phyloP scores from a whole-genome alignment of 1,140 invertebrate genomes.

The Plutomurus gul region DNA sequence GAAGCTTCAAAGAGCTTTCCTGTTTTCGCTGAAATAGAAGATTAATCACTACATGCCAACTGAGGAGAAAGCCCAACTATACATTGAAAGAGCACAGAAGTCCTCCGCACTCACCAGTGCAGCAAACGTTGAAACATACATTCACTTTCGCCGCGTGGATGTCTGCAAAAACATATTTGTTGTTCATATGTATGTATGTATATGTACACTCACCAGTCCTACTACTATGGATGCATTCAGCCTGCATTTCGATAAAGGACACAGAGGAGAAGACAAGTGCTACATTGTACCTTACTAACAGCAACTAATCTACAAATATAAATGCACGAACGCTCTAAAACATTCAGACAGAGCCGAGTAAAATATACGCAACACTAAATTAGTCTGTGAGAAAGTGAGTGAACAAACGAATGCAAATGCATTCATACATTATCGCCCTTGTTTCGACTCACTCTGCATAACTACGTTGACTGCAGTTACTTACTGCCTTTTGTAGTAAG shows the following conservation, averaged over 20 bases:
- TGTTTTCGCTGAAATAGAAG: conserved; percentile 5
- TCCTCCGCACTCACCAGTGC: neutral
- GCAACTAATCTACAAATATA: neutral
- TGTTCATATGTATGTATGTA: no score
- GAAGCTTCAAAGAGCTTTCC: conserved; percentile 13
- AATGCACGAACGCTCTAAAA: neutral
- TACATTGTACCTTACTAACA: no score
- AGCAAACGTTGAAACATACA: neutral
- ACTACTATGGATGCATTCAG: no score
- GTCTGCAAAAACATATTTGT: neutral
- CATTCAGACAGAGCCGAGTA: neutral
- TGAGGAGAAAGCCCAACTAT: neutral
- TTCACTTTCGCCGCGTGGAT: neutral
- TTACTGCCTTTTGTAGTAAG: no score
- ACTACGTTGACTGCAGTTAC: no score
- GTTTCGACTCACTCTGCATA: neutral
- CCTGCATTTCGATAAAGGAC: no score
- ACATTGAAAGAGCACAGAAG: no score
- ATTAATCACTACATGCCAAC: conserved; percentile 5
- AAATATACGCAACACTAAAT: neutral
- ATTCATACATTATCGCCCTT: neutral
- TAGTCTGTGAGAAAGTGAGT: neutral
- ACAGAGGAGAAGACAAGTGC: no score
- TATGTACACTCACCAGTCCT: no score
- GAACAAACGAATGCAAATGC: neutral